Evolutionary conservation across 1,140 invertebrate species (phyloP).

Genomic region (Cotesia typhae): DNA sequence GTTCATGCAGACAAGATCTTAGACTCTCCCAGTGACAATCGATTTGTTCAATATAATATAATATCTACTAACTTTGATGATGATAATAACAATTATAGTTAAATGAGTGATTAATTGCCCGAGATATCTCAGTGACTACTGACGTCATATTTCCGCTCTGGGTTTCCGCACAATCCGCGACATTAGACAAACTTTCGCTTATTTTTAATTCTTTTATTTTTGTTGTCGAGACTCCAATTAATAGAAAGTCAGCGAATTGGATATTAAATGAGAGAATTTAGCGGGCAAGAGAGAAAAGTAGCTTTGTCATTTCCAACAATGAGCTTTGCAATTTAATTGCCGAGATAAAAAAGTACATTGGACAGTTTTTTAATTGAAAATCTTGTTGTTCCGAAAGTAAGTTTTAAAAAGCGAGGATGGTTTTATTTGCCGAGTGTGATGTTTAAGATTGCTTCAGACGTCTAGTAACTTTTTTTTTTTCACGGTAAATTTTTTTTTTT

Average conservation of each 20-base stretch:
- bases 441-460: constrained; percentile 29
- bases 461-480: constrained; percentile 18
- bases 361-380: constrained; percentile 41
- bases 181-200: too few relatives aligned
- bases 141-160: too few relatives aligned
- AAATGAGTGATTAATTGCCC: too few relatives aligned
- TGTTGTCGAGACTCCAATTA: not conserved
- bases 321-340: constrained; percentile 32
- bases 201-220: too few relatives aligned
- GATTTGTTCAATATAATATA: not conserved
- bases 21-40: not conserved
- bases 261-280: constrained; percentile 1
- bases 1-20: constrained; percentile 25
- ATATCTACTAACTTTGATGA: too few relatives aligned
- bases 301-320: constrained; percentile 16
- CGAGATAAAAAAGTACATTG: constrained; percentile 13
- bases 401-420: not conserved
- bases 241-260: not conserved
- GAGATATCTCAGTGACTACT: too few relatives aligned
- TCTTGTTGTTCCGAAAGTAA: constrained; percentile 30
- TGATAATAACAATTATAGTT: too few relatives aligned
- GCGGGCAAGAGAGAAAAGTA: constrained; percentile 1
- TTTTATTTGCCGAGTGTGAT: constrained; percentile 42
- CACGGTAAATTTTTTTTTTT: constrained; percentile 26
- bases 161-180: too few relatives aligned